Evolutionary conservation across 1,140 invertebrate genomes (phyloP).

Genomic region (Rhyacophila brunnea): DNA sequence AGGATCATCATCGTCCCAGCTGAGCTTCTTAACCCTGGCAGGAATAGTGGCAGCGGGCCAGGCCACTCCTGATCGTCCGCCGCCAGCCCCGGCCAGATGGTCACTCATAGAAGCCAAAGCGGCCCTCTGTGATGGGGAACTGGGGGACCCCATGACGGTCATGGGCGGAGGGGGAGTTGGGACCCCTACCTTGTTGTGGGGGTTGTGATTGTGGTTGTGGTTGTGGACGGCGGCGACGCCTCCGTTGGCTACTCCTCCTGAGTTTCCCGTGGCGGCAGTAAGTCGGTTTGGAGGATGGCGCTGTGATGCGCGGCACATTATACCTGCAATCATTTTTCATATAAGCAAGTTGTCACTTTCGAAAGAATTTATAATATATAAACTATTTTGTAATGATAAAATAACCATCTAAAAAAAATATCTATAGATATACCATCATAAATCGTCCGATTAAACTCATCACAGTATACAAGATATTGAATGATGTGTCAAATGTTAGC

Average conservation of each 20-base stretch:
- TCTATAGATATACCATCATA: too few relatives aligned
- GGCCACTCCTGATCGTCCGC: constrained; percentile 47
- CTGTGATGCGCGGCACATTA: constrained; percentile 27
- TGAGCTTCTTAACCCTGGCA: constrained; percentile 65
- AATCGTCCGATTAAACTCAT: too few relatives aligned
- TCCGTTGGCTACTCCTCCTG: not conserved
- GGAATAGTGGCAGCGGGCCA: constrained; percentile 63
- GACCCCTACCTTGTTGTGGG: constrained; percentile 32
- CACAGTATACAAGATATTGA: too few relatives aligned
- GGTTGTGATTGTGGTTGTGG: not conserved
- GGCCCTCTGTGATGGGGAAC: constrained; percentile 40
- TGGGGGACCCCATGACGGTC: constrained; percentile 6
- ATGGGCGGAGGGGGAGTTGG: constrained; percentile 26
- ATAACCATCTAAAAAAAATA: too few relatives aligned
- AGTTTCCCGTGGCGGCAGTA: not conserved
- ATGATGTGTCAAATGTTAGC: too few relatives aligned
- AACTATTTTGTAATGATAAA: too few relatives aligned
- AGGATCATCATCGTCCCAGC: constrained; percentile 64
- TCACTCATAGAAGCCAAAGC: constrained; percentile 41
- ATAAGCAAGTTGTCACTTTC: too few relatives aligned
- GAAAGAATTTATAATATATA: too few relatives aligned
- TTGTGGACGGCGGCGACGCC: not conserved
- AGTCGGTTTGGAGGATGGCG: constrained; percentile 9
- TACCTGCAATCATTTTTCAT: too few relatives aligned
- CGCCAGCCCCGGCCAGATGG: constrained; percentile 40